These are phyloP conservation scores for Pterophyllum scalare DNA, from an alignment of 2,113 vertebrate genomes.

Conservation along the genomic window DNA sequence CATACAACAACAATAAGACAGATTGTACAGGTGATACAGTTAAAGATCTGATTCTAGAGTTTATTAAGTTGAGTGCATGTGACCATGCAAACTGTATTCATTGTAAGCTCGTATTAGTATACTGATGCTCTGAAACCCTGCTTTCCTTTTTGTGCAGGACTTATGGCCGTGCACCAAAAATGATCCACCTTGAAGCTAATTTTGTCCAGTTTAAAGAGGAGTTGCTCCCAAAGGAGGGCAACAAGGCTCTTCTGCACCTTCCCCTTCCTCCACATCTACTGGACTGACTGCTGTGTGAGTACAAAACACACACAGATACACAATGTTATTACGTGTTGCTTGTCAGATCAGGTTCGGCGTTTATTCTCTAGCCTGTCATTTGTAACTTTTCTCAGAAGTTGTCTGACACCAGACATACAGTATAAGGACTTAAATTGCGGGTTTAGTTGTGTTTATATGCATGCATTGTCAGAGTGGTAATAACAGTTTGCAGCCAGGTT, in stretches of 20 bases:
- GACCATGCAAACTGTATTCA: background rate
- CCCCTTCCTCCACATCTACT: slow-evolving; percentile 98
- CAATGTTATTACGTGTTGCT: background rate
- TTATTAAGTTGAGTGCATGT: background rate
- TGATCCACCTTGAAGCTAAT: slow-evolving; percentile 99
- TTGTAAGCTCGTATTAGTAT: background rate
- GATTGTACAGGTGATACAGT: background rate
- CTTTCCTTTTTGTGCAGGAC: slow-evolving; percentile 80
- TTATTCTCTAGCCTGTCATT: background rate
- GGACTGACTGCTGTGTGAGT: slow-evolving; percentile 99
- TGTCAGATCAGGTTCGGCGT: background rate
- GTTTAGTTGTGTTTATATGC: background rate
- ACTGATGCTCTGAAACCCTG: background rate
- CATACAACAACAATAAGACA: background rate
- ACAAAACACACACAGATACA: slow-evolving; percentile 4
- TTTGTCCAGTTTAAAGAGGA: slow-evolving; percentile 99
- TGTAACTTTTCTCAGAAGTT: background rate
- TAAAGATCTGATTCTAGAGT: background rate
- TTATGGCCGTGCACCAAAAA: slow-evolving; percentile 96
- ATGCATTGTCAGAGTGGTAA: too few relatives aligned
- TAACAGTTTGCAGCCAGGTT: too few relatives aligned
- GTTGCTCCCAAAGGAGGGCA: slow-evolving; percentile 95
- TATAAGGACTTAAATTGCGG: background rate
- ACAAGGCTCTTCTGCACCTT: slow-evolving; percentile 97
- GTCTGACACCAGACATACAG: background rate